Conservation (phyloP, 2,888 invertebrate genomes). For the Latrodectus elegans region DNA sequence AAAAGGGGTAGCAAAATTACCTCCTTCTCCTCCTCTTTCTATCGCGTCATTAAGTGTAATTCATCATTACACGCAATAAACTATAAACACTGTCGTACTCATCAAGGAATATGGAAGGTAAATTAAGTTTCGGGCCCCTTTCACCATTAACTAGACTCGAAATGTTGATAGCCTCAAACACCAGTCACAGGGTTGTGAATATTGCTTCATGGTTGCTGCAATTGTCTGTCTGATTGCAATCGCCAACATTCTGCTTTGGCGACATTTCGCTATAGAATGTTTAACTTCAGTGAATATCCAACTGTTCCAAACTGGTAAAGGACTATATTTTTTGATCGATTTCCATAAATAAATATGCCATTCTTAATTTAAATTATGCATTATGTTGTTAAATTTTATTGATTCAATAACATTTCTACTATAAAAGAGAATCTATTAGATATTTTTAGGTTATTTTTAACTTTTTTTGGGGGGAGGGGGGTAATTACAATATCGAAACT, state of each 20-base stretch:
- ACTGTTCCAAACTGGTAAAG: too few relatives aligned
- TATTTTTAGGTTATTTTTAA: too few relatives aligned
- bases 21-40: not conserved
- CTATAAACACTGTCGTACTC: conserved; percentile 39
- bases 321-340: too few relatives aligned
- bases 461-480: too few relatives aligned
- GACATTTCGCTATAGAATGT: not conserved
- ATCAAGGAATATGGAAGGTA: conserved; percentile 49
- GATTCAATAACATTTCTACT: too few relatives aligned
- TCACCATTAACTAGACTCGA: conserved; percentile 45
- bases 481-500: too few relatives aligned
- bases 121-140: conserved; percentile 46
- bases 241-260: conserved; percentile 15
- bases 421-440: too few relatives aligned
- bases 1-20: conserved; percentile 9
- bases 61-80: conserved; percentile 58
- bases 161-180: conserved; percentile 13
- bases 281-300: too few relatives aligned
- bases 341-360: too few relatives aligned
- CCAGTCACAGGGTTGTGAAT: conserved; percentile 21
- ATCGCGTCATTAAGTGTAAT: conserved; percentile 49
- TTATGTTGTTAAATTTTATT: too few relatives aligned
- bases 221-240: not conserved
- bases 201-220: conserved; percentile 19
- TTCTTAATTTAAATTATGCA: too few relatives aligned